Evolutionary conservation across 2,888 invertebrate genomes (phyloP), one percentile per base, ranked within the genome.

Genomic region (Phanerotoma sp.): DNA sequence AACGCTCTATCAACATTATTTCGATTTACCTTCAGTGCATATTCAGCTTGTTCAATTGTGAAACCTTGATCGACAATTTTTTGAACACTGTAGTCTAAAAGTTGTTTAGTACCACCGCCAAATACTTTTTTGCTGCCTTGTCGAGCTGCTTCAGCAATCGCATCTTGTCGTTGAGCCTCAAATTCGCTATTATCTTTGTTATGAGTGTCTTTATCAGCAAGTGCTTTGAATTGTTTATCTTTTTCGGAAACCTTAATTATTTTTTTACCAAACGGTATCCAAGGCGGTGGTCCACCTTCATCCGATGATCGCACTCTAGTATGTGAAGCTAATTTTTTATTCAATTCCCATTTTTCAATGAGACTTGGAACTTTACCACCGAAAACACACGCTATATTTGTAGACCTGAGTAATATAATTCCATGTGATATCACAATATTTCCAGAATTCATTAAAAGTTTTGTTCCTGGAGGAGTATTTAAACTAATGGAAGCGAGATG

Each of bases 391-490:
- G 85, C 82, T 38, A 91, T 82, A 54, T 87, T 84, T 58, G 79
- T 80, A 10, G 88, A 82, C 58, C 82, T 84, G 51, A 96, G 77
- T 68, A 92, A 81, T 37, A 94, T 77, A 62, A 89, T 86, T 35
- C 91, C 90, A 62, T 88, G 87, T 52, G 86, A 85, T 32, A 86
- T 81, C 45, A 82, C 80, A 15, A 88, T 73, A 46, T 81, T 80
- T 16, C 80, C 81, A 22, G 78, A 74, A 57, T 78, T 80, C 44
- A 88, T 66, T 64, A 80, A 62, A 40, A 96, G 71, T 77, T 96
- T 96, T 30, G 92, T 91, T 38, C 96, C 96, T 1, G 94, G 94
- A n/a, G 92, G 87, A 11, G 93, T 92, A 70, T 91, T 89, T 52
- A 90, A 80, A 74, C 87, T 83, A 53, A 93, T 78, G 54, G 81